Evolutionary conservation across 2,113 vertebrate species (phyloP).

Genomic region (Bujurquina vittata): DNA sequence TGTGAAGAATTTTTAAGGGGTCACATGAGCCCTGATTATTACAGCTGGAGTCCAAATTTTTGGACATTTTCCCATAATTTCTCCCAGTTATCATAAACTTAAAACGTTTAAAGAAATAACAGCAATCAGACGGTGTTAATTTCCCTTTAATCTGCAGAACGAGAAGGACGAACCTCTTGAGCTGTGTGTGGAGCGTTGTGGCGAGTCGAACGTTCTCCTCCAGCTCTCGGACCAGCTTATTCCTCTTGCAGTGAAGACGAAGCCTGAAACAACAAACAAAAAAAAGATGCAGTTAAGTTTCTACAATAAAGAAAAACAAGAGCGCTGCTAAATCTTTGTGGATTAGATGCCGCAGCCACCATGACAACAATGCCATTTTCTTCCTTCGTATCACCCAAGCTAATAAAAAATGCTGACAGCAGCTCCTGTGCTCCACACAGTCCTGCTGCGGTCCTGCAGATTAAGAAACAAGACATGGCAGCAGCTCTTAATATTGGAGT

Average conservation of each 20-base stretch:
- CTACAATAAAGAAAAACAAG: background rate
- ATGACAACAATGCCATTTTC: too few relatives aligned
- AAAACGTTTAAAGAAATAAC: too few relatives aligned
- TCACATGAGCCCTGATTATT: background rate
- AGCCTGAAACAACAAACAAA: conserved; percentile 75
- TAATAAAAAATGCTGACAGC: background rate
- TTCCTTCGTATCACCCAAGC: too few relatives aligned
- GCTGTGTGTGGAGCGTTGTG: conserved; percentile 85
- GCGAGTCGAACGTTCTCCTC: conserved; percentile 92
- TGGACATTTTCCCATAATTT: background rate
- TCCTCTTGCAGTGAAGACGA: conserved; percentile 91
- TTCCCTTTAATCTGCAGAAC: background rate
- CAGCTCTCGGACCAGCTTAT: conserved; percentile 90
- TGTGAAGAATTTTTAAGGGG: too few relatives aligned
- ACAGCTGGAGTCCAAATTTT: background rate
- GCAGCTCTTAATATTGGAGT: background rate
- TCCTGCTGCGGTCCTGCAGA: background rate
- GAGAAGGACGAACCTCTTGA: conserved; percentile 86
- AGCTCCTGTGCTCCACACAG: background rate
- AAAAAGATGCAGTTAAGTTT: fast-evolving
- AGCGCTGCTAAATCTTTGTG: too few relatives aligned
- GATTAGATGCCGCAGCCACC: too few relatives aligned
- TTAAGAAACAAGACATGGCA: background rate
- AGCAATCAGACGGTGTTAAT: fast-evolving
- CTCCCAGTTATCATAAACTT: background rate